These are phyloP conservation scores for Drosophila pallidifrons DNA, from an alignment of 1,140 invertebrate genomes.

Conservation along the genomic window DNA sequence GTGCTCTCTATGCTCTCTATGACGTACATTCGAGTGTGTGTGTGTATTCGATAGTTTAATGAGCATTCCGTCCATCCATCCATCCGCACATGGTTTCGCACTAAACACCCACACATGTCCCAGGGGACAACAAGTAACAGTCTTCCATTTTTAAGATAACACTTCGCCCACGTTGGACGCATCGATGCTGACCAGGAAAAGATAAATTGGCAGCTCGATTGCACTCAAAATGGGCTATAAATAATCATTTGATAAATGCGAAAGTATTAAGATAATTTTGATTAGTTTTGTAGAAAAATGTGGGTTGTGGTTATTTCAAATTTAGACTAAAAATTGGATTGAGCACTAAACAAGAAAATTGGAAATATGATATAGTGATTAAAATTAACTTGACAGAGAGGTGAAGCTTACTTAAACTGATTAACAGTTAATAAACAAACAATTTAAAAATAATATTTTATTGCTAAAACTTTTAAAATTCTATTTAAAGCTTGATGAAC, in stretches of 20 bases:
- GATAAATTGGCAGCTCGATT: background rate
- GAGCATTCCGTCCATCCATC: background rate
- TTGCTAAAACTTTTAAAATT: background rate
- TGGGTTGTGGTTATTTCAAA: too few species aligned
- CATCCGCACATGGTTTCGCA: background rate
- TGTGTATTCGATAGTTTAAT: conserved; percentile 4
- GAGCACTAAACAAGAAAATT: too few species aligned
- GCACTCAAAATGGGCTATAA: background rate
- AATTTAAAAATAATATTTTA: too few species aligned
- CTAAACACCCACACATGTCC: background rate
- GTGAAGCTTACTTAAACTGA: too few species aligned
- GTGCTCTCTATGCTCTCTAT: conserved; percentile 9
- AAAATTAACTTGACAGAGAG: too few species aligned
- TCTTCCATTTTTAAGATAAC: background rate
- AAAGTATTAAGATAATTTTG: too few species aligned
- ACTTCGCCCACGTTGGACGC: background rate
- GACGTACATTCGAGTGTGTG: background rate
- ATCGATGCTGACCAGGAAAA: background rate
- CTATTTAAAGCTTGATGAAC: too few species aligned
- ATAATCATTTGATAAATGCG: background rate
- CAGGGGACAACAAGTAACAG: background rate
- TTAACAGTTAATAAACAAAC: too few species aligned
- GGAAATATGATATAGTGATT: too few species aligned
- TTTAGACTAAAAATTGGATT: too few species aligned
- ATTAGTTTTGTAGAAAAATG: too few species aligned